Base-by-base conservation (phyloP, 1,140 invertebrate species). In the Drosophila cardini region DNA sequence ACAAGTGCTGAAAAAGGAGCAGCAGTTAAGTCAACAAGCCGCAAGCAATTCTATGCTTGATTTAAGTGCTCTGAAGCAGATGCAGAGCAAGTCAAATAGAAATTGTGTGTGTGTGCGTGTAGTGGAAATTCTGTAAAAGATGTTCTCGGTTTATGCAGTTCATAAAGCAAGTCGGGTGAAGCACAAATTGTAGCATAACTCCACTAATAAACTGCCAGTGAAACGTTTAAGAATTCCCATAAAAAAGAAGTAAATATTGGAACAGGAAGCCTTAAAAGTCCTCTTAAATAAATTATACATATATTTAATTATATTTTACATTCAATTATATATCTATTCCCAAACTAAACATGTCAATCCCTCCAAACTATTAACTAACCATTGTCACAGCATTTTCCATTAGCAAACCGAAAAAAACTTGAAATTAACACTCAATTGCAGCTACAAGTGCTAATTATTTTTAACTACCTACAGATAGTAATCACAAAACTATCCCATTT, bases 371-470 rank as follows among this genome's bases (percentile, higher is more conserved):
- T 18, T 46, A 46, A 18, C 13, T 7, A 18, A 55, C 26, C 30
- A 53, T 69, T 53, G 45, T 3, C 16, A 61, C 38, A n/a, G n/a
- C 53, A 58, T 50, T 55, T 43, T 2, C 43, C 8, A 46, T 4
- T 34, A 9, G 3, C 42, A 40, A 2, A 32, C 8, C 2, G 7
- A 4, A 46, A 40, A 11, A 11, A 18, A 10, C 10, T n/a, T n/a
- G 1, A 46, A 16, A 46, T 30, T 63, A 57, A 50, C 52, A 63
- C 38, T 38, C 48, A 62, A 62, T 62, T 50, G 34, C 0, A 42
- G 45, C 38, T 45, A 43, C 13, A 53, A 50, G 52, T 34, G 46
- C 42, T 61, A 73, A 73, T 73, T 73, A 73, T 61, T 73, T 73
- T 61, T 48, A 61, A 73, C 71, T 46, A 69, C 46, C 38, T 58